phyloP scores from a whole-genome alignment of 1,140 invertebrate species.

The Helicorthomorpha holstii region DNA sequence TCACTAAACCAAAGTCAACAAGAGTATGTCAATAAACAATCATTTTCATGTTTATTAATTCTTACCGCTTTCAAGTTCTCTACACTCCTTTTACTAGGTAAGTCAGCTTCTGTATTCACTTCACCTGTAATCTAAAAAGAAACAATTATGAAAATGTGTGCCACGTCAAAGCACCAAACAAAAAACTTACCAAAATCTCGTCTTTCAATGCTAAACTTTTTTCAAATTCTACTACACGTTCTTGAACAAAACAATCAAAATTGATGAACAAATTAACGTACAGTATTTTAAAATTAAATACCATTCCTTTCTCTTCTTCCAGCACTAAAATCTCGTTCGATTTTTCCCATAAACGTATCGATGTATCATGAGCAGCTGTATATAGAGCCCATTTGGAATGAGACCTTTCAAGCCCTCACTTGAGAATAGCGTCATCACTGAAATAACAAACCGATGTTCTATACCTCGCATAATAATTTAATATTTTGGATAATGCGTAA shows the following conservation, averaged over 20 bases:
- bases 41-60: neutral
- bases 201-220: slow-evolving; percentile 26
- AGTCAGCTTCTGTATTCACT: slow-evolving; percentile 43
- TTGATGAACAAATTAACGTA: slow-evolving; percentile 10
- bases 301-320: slow-evolving; percentile 75
- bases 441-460: too few relatives aligned
- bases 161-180: neutral
- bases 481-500: too few relatives aligned
- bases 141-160: too few relatives aligned
- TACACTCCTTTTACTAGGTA: slow-evolving; percentile 76
- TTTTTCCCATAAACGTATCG: slow-evolving; percentile 69
- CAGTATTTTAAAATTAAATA: too few relatives aligned
- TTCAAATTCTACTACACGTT: slow-evolving; percentile 50
- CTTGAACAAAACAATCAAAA: slow-evolving; percentile 23
- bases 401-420: too few relatives aligned
- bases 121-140: slow-evolving; percentile 27
- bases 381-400: too few relatives aligned
- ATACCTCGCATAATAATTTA: too few relatives aligned
- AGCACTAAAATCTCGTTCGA: slow-evolving; percentile 78
- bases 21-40: neutral
- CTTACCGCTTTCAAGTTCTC: slow-evolving; percentile 73
- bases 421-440: too few relatives aligned
- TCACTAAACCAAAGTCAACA: slow-evolving; percentile 53
- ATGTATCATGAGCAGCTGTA: slow-evolving; percentile 76
- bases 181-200: slow-evolving; percentile 41